Percentiles rank a stretch among this genome's conserved stretches.
phyloP scores from a whole-genome alignment of 2,797 vertebrate species.

The Mallotus villosus region DNA sequence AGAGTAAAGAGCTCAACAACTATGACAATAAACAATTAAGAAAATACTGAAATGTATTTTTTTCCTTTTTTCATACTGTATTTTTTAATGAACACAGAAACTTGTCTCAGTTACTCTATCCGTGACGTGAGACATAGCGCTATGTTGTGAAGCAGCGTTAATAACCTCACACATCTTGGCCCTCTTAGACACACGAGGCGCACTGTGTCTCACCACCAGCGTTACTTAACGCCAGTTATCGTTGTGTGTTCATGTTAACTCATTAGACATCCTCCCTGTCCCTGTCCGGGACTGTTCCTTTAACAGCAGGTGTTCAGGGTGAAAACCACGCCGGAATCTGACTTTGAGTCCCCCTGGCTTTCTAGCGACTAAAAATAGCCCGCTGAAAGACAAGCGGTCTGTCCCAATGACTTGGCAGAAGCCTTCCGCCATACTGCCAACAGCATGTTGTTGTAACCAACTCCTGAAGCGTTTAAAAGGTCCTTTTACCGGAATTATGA shows the following conservation, averaged over 20 bases:
- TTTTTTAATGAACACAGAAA: not conserved
- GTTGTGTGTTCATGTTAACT: slow-evolving; percentile 26
- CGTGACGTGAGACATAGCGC: not conserved
- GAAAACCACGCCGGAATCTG: slow-evolving; percentile 9
- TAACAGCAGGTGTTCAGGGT: slow-evolving; percentile 16
- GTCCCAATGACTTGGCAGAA: slow-evolving; percentile 67
- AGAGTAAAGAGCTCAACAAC: not conserved
- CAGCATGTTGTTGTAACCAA: slow-evolving; percentile 53
- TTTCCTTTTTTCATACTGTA: not conserved
- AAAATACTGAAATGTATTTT: slow-evolving; percentile 6
- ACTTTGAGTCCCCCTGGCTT: slow-evolving; percentile 41
- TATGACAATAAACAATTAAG: slow-evolving; percentile 32
- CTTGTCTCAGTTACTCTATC: not conserved
- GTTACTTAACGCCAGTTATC: slow-evolving; percentile 27
- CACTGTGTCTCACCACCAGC: not conserved
- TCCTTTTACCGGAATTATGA: slow-evolving; percentile 61
- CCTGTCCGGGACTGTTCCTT: not conserved
- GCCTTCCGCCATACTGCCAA: slow-evolving; percentile 44
- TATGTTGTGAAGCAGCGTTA: not conserved
- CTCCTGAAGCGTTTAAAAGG: slow-evolving; percentile 28
- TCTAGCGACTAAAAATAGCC: slow-evolving; percentile 76
- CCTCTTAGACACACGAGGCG: not conserved
- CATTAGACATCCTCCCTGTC: not conserved
- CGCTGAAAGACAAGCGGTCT: slow-evolving; percentile 49
- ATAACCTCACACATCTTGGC: not conserved